Evolutionary conservation across 1,140 invertebrate species (phyloP).

Genomic region (Drosophila mauritiana): DNA sequence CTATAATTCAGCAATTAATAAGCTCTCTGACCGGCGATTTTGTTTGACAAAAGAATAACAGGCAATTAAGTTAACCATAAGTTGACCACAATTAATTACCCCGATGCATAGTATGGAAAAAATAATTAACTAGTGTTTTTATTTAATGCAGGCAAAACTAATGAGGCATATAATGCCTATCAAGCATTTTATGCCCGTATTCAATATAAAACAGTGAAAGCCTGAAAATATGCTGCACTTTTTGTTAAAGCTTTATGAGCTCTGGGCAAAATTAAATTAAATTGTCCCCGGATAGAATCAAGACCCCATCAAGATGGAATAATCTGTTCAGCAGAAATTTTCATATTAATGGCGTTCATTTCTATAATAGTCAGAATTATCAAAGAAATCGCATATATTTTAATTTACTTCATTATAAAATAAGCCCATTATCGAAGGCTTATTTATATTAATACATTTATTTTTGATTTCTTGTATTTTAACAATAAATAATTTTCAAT

Average conservation of each 20-base stretch:
- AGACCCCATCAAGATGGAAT: constrained; percentile 2
- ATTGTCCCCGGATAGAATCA: constrained; percentile 2
- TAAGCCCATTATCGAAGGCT: background rate
- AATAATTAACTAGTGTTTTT: constrained; percentile 45
- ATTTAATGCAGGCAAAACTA: constrained; percentile 37
- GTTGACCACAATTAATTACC: constrained; percentile 54
- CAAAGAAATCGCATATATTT: background rate
- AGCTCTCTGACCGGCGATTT: constrained; percentile 13
- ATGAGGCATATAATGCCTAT: constrained; percentile 48
- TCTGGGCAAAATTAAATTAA: background rate
- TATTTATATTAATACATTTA: background rate
- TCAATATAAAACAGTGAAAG: constrained; percentile 34
- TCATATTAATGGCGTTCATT: background rate
- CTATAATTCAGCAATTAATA: constrained; percentile 35
- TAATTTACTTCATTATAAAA: background rate
- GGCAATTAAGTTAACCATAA: constrained; percentile 55
- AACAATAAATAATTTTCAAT: constrained; percentile 39
- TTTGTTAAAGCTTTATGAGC: constrained; percentile 6
- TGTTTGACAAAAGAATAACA: constrained; percentile 48
- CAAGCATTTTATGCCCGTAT: constrained; percentile 22
- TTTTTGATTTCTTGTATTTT: constrained; percentile 21
- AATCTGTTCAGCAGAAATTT: background rate
- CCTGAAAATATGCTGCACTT: constrained; percentile 34
- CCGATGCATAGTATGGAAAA: constrained; percentile 19
- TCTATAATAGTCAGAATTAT: background rate